A percentile compares a stretch with the other conserved stretches of the same genome.
Conservation (phyloP, 92 coral and sea anemone genomes). For the Heteractis magnifica region DNA sequence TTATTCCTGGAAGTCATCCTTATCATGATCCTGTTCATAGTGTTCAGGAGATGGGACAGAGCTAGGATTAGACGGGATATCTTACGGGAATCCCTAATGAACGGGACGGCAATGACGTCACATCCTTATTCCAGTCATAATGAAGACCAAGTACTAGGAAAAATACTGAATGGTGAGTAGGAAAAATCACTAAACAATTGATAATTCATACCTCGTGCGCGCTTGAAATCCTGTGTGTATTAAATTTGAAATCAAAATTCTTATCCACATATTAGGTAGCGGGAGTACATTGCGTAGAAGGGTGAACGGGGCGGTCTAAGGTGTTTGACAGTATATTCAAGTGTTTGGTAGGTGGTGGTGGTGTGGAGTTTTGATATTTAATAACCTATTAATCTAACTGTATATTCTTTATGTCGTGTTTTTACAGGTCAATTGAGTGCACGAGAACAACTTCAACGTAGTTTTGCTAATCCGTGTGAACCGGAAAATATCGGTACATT, state of each 20-base stretch:
- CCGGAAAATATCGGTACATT: slow-evolving; percentile 48
- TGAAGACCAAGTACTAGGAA: background rate
- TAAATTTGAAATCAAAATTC: too few relatives aligned
- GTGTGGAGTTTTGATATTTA: background rate
- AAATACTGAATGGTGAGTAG: slow-evolving; percentile 17
- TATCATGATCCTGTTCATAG: slow-evolving; percentile 59
- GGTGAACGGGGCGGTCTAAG: too few relatives aligned
- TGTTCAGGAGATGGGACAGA: slow-evolving; percentile 66
- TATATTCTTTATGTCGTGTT: background rate
- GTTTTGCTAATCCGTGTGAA: slow-evolving; percentile 36
- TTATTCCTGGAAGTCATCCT: slow-evolving; percentile 73
- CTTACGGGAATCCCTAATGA: slow-evolving; percentile 24
- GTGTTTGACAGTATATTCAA: too few relatives aligned
- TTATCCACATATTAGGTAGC: too few relatives aligned
- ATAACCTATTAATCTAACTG: background rate
- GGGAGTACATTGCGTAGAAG: too few relatives aligned
- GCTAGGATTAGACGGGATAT: slow-evolving; percentile 33
- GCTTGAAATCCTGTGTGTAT: too few relatives aligned
- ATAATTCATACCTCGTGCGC: too few relatives aligned
- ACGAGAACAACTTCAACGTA: slow-evolving; percentile 49
- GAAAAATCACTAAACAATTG: background rate
- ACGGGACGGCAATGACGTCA: slow-evolving; percentile 10
- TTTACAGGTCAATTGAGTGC: slow-evolving; percentile 32
- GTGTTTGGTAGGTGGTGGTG: background rate
- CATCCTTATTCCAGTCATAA: background rate